A percentile compares a stretch with the other conserved stretches of the same genome.
Evolutionary conservation across 2,113 vertebrate species (phyloP).

Genomic region (Aldabrachelys gigantea): DNA sequence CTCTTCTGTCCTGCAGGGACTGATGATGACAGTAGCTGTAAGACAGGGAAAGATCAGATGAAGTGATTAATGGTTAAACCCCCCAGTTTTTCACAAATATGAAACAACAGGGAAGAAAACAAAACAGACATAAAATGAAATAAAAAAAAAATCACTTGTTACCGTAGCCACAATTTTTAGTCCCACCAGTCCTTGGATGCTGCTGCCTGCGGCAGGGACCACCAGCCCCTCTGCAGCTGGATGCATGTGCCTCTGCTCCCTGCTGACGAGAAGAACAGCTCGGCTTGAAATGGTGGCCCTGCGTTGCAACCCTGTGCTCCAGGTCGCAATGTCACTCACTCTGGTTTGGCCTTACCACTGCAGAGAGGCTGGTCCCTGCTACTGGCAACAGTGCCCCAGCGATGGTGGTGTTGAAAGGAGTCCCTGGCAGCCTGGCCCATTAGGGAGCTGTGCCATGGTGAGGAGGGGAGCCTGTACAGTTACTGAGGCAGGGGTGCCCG

Average conservation of each 20-base stretch:
- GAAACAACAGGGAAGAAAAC: neutral
- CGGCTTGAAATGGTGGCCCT: neutral
- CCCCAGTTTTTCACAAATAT: neutral
- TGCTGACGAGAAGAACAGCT: neutral
- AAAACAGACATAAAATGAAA: neutral
- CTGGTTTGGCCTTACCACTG: neutral
- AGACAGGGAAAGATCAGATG: neutral
- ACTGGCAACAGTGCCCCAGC: neutral
- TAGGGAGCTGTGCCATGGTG: neutral
- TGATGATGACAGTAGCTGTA: neutral
- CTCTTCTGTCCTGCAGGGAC: neutral
- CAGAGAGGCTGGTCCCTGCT: neutral
- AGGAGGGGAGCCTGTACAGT: neutral
- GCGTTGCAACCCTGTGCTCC: neutral
- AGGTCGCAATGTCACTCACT: neutral
- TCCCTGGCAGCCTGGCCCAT: neutral
- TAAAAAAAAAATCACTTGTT: neutral
- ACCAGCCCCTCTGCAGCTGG: neutral
- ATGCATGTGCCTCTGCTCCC: neutral
- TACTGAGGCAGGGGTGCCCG: neutral
- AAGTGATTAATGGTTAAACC: neutral
- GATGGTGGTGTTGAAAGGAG: neutral
- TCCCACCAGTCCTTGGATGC: neutral
- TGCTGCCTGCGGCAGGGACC: neutral
- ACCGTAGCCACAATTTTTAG: neutral